Evolutionary conservation across 1,140 invertebrate genomes (phyloP), one percentile per base, ranked within the genome.

Genomic region (Galendromus occidentalis): DNA sequence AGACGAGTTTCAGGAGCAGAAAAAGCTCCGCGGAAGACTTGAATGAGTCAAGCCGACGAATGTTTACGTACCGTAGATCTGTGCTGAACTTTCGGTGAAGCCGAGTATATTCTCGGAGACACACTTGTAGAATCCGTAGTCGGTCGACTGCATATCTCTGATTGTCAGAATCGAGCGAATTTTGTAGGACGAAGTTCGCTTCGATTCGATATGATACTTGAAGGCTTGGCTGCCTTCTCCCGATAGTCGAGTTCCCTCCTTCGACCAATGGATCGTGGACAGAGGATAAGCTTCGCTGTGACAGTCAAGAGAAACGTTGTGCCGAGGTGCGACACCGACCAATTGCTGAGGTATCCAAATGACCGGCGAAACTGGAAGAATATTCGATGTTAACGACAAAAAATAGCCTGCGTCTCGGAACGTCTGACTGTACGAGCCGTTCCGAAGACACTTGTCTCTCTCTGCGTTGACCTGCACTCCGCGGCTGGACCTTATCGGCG

Each of bases 261-360:
- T 64, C 85, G 76, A 0, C 90, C 90, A 93, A 74, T 91, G 91
- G 76, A 91, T 91, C 25, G 91, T 80, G 7, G 88, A 90, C 4
- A 84, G 87, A 4, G 90, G 89, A 78, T 90, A 86, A 7, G 88
- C 88, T 75, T 92, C 89, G 1, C 87, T 88, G 72, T 85, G 84
- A 75, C 89, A 92, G 75, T 91, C 88, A 47, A 93, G 75, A 1
- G 85, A 88, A 7, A 91, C 86, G 47, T 85, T 84, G 71, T 84
- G 86, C 42, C 84, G 85, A 51, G 85, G 76, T 2, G 86, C 85
- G 42, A 85, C 85, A 17, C 88, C 86, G 25, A 92, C 86, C 68
- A 91, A 78, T 75, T 91, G 88, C 76, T 91, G 87, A 0, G 88
- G 87, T 71, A 92, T 89, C 85, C 82, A 87, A 59, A 90, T 76